A percentile compares a stretch with the other conserved stretches of the same genome.
These are phyloP conservation scores for Hypotaenidia okinawae DNA, from an alignment of 2,797 vertebrate genomes.

Conservation along the genomic window DNA sequence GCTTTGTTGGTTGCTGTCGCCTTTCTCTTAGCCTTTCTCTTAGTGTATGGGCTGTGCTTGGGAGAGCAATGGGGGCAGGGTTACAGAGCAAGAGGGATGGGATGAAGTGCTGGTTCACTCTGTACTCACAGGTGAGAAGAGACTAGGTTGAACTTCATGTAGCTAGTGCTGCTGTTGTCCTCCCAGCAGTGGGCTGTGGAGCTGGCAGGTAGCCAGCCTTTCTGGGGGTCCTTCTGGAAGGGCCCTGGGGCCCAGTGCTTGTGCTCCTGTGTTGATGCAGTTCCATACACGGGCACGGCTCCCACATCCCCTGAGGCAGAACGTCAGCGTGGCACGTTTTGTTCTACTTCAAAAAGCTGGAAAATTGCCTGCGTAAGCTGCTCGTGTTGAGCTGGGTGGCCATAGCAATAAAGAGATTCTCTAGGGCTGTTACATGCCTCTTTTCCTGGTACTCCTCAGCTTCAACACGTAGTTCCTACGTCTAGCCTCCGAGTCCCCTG, in stretches of 20 bases:
- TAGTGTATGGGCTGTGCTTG: neutral
- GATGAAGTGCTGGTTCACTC: neutral
- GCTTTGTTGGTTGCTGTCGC: neutral
- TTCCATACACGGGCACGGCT: neutral
- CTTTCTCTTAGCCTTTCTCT: neutral
- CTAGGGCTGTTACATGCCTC: neutral
- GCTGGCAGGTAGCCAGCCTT: neutral
- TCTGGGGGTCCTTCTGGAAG: neutral
- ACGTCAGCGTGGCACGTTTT: fast-evolving
- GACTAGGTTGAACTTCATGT: neutral
- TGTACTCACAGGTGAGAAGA: neutral
- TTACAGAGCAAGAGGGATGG: neutral
- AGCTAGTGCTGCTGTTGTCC: neutral
- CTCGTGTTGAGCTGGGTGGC: conserved; percentile 39
- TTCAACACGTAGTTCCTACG: neutral
- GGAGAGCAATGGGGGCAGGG: neutral
- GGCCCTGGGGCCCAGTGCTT: neutral
- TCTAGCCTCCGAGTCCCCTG: neutral
- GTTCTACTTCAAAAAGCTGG: neutral
- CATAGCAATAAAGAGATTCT: conserved; percentile 51
- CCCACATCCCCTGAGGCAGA: neutral
- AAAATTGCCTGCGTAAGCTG: neutral
- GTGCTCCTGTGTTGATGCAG: neutral
- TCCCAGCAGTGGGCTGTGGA: neutral
- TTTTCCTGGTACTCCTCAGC: conserved; percentile 19